A percentile compares a stretch with the other conserved stretches of the same genome.
These are phyloP conservation scores for Caranx ignobilis DNA, from an alignment of 2,113 vertebrate species.

Conservation along the genomic window DNA sequence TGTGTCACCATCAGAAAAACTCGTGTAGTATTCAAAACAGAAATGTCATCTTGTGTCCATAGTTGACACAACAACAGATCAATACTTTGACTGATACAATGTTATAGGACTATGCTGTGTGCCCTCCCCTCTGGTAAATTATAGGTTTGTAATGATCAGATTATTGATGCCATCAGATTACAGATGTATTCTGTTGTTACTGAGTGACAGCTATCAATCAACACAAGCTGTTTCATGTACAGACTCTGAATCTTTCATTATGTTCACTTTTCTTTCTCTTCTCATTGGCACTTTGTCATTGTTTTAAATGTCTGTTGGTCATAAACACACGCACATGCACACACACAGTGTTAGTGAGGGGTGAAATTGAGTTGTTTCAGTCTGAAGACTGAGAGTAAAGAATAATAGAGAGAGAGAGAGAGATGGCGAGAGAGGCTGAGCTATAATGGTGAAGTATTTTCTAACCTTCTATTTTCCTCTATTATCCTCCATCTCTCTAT, in stretches of 20 bases:
- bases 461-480: conserved; percentile 16
- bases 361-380: conserved; percentile 69
- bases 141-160: too few relatives aligned
- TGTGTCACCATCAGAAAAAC: too few relatives aligned
- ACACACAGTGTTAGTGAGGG: conserved; percentile 47
- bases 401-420: conserved; percentile 32
- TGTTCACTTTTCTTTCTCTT: not conserved
- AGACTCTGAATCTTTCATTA: not conserved
- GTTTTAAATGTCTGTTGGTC: conserved; percentile 41
- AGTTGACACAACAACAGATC: too few relatives aligned
- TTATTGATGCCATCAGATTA: too few relatives aligned
- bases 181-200: too few relatives aligned
- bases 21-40: too few relatives aligned
- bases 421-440: not conserved
- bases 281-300: conserved; percentile 13
- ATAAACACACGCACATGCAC: conserved; percentile 15
- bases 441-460: conserved; percentile 19
- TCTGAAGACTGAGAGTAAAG: conserved; percentile 43
- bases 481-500: conserved; percentile 18
- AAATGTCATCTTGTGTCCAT: too few relatives aligned
- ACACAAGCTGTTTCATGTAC: too few relatives aligned
- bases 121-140: too few relatives aligned
- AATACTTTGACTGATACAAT: too few relatives aligned
- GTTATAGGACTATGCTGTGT: too few relatives aligned
- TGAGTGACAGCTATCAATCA: too few relatives aligned